These are phyloP conservation scores for Keiferia lycopersicella DNA, from an alignment of 2,888 invertebrate species.

Conservation along the genomic window DNA sequence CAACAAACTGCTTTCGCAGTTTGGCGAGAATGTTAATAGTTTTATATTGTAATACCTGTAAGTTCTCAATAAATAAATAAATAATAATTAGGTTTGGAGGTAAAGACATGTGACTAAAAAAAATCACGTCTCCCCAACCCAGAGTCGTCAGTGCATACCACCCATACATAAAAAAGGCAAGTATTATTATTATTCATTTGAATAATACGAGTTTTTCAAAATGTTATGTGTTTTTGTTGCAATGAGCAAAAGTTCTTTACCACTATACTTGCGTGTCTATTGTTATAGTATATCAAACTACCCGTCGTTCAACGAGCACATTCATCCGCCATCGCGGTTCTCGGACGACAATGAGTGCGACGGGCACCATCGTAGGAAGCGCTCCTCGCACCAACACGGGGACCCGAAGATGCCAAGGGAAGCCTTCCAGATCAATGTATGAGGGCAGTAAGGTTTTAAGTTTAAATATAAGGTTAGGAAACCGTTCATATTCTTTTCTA, in stretches of 20 bases:
- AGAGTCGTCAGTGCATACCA: no score
- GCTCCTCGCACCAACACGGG: conserved; percentile 55
- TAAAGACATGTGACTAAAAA: no score
- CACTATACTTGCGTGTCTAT: background rate
- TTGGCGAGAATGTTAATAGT: no score
- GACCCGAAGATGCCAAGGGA: conserved; percentile 81
- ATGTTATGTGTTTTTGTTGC: background rate
- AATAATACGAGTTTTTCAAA: no score
- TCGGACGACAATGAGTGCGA: conserved; percentile 88
- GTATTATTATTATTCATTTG: no score
- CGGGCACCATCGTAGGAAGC: conserved; percentile 70
- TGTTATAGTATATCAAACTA: conserved; percentile 87
- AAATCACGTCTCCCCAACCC: no score
- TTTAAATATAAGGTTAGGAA: background rate
- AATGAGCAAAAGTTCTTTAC: background rate
- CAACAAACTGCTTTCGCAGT: no score
- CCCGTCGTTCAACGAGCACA: conserved; percentile 90
- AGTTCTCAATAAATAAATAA: no score
- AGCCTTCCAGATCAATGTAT: conserved; percentile 91
- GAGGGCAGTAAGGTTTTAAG: conserved; percentile 47
- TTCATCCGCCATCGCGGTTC: conserved; percentile 93
- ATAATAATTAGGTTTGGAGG: no score
- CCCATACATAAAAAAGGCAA: no score
- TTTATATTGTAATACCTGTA: no score
- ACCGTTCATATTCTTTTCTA: background rate